A percentile compares a stretch with the other conserved stretches of the same genome.
These are phyloP conservation scores for Spodoptera littoralis DNA, from an alignment of 2,888 invertebrate genomes.

Conservation along the genomic window DNA sequence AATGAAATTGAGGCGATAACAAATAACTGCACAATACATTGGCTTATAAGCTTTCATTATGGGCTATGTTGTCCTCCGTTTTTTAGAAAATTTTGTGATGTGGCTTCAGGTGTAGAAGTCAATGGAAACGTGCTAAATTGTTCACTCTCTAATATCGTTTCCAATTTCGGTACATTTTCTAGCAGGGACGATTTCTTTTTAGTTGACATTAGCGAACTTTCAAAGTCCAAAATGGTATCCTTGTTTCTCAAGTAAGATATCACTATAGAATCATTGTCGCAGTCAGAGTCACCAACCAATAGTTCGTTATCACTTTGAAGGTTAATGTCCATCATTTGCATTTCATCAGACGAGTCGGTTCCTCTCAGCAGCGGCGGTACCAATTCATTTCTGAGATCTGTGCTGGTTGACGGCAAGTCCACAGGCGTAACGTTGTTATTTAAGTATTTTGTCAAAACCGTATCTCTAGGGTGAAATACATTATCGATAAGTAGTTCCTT, in stretches of 20 bases:
- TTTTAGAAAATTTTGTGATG: conserved; percentile 27
- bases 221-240: conserved; percentile 57
- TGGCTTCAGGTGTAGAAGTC: conserved; percentile 41
- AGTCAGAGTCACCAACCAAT: conserved; percentile 55
- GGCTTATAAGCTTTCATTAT: conserved; percentile 19
- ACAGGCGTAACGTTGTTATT: conserved; percentile 56
- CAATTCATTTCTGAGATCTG: conserved; percentile 49
- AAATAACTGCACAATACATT: conserved; percentile 39
- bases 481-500: conserved; percentile 63
- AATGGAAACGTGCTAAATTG: conserved; percentile 59
- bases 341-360: conserved; percentile 66
- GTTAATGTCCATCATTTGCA: conserved; percentile 71
- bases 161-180: conserved; percentile 73
- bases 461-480: conserved; percentile 51
- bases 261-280: conserved; percentile 70
- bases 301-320: conserved; percentile 71
- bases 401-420: conserved; percentile 69
- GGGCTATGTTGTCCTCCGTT: conserved; percentile 29
- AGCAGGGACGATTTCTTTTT: conserved; percentile 72
- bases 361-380: conserved; percentile 44
- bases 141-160: conserved; percentile 74
- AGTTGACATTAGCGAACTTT: conserved; percentile 59
- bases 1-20: conserved; percentile 27
- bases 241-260: conserved; percentile 71
- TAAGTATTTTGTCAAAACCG: conserved; percentile 52